Base-by-base conservation (phyloP, 2,888 invertebrate genomes). In the Rhyacophila evoluta region DNA sequence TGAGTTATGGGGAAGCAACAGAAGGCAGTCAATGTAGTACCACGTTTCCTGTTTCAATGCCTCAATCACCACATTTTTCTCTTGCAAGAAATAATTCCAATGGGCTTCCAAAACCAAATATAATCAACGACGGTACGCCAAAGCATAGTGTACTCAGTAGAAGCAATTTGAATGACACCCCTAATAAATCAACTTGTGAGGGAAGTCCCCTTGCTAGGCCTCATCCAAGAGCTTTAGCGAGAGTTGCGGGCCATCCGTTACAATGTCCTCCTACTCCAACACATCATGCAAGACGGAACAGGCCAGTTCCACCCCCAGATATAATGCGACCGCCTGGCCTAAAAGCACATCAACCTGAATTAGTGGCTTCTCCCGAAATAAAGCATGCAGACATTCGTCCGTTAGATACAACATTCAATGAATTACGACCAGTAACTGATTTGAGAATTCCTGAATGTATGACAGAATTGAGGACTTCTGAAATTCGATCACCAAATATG, bases 191-290 rank as follows among this genome's bases (percentile, higher is more conserved):
- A 1, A 84, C 83, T 11, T 83, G 84, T 0, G 89, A 82, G 28
- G 82, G 89, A 5, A 89, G 89, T 84, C 89, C 89, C 0, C 83
- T 88, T 55, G 82, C 83, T 67, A 86, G 92, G 76, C 93, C 93
- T 19, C 93, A 94, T 83, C 93, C 93, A 1, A 88, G 93, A 80
- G 90, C 91, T 1, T 83, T 93, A 25, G 90, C 92, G 3, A 87
- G 93, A 72, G 91, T 93, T 36, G 90, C 90, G 0, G 84, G 87
- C 71, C 89, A 91, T 0, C 87, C 89, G 55, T 91, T 94, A 0
- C 92, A 95, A 82, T 96, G 96, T 84, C 96, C 96, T 1, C 96
- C 96, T 0, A 96, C 96, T 0, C 96, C 96, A 0, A 96, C 96
- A 0, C 96, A 96, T 86, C 95, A 95, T 84, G 94, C 95, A 0